These are phyloP conservation scores for Serilophus lunatus DNA, from an alignment of 2,113 vertebrate species.

Conservation along the genomic window DNA sequence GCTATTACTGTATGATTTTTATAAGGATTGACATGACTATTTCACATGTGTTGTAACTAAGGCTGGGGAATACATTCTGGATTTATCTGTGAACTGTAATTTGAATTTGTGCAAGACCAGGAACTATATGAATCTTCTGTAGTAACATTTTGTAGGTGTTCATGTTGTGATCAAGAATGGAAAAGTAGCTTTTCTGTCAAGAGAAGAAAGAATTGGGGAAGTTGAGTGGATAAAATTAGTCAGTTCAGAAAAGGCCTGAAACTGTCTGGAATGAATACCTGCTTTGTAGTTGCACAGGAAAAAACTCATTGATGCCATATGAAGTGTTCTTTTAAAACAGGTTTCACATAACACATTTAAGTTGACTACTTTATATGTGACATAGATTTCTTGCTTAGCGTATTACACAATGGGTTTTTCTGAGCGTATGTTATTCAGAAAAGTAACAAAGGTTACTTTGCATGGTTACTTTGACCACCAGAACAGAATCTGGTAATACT, in stretches of 20 bases:
- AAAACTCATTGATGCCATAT: background rate
- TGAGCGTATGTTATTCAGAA: background rate
- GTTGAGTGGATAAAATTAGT: background rate
- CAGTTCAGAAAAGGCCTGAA: background rate
- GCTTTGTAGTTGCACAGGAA: background rate
- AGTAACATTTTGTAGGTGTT: background rate
- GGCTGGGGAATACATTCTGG: background rate
- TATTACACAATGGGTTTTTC: background rate
- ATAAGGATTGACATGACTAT: background rate
- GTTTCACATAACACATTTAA: background rate
- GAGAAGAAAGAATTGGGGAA: background rate
- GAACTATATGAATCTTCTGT: background rate
- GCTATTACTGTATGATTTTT: background rate
- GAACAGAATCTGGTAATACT: background rate
- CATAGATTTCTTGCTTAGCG: background rate
- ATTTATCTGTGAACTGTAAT: background rate
- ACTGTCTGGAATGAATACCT: background rate
- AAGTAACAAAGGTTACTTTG: background rate
- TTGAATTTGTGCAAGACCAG: background rate
- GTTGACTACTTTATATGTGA: background rate
- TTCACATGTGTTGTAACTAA: background rate
- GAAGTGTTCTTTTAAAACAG: background rate
- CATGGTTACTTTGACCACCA: too few relatives aligned
- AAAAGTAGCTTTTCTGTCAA: background rate
- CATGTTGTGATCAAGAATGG: background rate